These are phyloP conservation scores for Ovis canadensis DNA, from an alignment of 2,113 vertebrate genomes.

Conservation along the genomic window DNA sequence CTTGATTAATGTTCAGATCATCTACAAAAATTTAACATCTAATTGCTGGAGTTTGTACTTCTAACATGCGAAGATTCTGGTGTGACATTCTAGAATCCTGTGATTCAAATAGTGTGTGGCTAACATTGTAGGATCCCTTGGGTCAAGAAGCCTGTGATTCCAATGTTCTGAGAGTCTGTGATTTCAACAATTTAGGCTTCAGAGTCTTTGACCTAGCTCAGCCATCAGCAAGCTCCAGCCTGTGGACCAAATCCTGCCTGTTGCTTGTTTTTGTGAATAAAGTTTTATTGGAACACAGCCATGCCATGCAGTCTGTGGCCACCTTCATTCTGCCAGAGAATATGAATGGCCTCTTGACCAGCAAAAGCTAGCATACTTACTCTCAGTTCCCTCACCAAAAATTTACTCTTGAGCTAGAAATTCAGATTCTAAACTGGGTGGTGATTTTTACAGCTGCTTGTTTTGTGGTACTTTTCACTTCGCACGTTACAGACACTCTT, in stretches of 20 bases:
- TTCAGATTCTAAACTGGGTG: background rate
- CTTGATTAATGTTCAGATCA: background rate
- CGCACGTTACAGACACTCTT: background rate
- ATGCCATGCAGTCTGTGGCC: background rate
- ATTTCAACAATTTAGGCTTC: background rate
- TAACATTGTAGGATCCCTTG: background rate
- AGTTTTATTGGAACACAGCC: background rate
- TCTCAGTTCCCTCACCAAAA: background rate
- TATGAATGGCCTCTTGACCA: background rate
- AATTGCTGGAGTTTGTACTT: background rate
- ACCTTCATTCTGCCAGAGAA: background rate
- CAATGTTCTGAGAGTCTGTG: background rate
- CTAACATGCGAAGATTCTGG: too few relatives aligned
- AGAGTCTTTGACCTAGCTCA: background rate
- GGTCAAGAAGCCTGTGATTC: background rate
- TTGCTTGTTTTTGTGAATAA: background rate
- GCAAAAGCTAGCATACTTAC: background rate
- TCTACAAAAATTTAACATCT: background rate
- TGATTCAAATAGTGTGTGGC: background rate
- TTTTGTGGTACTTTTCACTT: background rate
- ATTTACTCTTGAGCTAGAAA: background rate
- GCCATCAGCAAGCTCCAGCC: background rate
- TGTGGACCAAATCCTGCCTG: background rate
- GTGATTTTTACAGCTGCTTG: background rate
- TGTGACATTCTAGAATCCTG: background rate